These are phyloP conservation scores for Parascotia fuliginaria DNA, from an alignment of 2,888 invertebrate species.

Conservation along the genomic window DNA sequence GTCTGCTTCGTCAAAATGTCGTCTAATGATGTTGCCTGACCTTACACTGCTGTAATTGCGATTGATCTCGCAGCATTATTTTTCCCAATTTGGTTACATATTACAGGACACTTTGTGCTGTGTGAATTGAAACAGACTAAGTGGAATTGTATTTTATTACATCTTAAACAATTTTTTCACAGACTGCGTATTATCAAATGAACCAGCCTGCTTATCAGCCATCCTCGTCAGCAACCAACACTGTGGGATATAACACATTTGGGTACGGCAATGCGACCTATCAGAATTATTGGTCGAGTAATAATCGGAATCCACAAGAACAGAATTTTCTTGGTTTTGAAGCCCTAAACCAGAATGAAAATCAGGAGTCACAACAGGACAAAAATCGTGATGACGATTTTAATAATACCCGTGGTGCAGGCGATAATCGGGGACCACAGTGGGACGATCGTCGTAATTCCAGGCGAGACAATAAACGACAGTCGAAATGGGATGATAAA, in stretches of 20 bases:
- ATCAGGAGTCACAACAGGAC: not conserved
- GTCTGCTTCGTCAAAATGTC: too few relatives aligned
- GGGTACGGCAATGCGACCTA: constrained; percentile 1
- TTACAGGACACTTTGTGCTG: too few relatives aligned
- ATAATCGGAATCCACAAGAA: constrained; percentile 4
- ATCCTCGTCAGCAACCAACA: not conserved
- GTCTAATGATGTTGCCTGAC: too few relatives aligned
- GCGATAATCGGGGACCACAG: not conserved
- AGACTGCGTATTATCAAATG: constrained; percentile 23
- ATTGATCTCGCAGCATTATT: too few relatives aligned
- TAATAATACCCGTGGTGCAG: not conserved
- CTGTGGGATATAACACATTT: constrained; percentile 2
- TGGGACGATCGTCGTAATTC: not conserved
- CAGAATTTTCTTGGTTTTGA: not conserved
- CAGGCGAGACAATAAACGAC: not conserved
- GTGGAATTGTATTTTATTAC: constrained; percentile 7
- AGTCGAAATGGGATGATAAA: not conserved
- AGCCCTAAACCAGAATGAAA: not conserved
- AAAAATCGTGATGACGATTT: not conserved
- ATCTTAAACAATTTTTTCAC: constrained; percentile 31
- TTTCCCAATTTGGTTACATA: too few relatives aligned
- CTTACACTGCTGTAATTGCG: too few relatives aligned
- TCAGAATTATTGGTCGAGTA: constrained; percentile 2
- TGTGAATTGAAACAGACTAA: too few relatives aligned
- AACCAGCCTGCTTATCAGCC: constrained; percentile 10